Base-by-base conservation (phyloP, 2,888 invertebrate genomes). In the Tillus elongatus region DNA sequence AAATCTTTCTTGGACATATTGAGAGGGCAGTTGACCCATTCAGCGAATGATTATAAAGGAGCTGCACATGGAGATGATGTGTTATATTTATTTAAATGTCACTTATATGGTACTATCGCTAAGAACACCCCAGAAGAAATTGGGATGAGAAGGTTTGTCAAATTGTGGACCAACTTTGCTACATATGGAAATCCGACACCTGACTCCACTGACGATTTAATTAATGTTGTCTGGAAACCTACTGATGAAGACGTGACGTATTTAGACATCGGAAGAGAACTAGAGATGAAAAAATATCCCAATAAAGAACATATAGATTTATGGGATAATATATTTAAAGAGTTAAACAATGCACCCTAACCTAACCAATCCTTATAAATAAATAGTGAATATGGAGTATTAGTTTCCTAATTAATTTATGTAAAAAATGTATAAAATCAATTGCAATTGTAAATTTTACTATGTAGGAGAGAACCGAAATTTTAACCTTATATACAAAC, bases 101-200 rank as follows among this genome's bases (percentile, higher is more conserved):
- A n/a, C n/a, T n/a, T n/a, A n/a, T 33, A 33, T 4, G 26, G 30
- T 11, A 27, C 41, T 9, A 16, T 44, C 3, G 15, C 12, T 13
- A 35, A 38, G 8, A 31, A 29, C 14, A 53, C 52, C 26, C 35
- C 40, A 4, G 58, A 60, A 38, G 58, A 59, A 11, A 39, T 41
- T 28, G 47, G 50, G 16, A 52, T 59, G 13, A 46, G 54, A 31
- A 48, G 53, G 39, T 53, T 60, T 36, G 50, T 58, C 1, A 57
- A 55, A 44, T 31, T 60, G 32, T 63, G 63, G 63, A 55, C 61
- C 2, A 60, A 57, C 45, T 63, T 63, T 44, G 59, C 59, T 4
- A 54, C 46, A 47, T 45, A 34, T 32, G 58, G 58, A 3, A 47
- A 55, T 35, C 60, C 60, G 9, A 58, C 56, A 11, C 52, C 54